These are phyloP conservation scores for Notodonta ziczac DNA, from an alignment of 2,888 invertebrate species.

Conservation along the genomic window DNA sequence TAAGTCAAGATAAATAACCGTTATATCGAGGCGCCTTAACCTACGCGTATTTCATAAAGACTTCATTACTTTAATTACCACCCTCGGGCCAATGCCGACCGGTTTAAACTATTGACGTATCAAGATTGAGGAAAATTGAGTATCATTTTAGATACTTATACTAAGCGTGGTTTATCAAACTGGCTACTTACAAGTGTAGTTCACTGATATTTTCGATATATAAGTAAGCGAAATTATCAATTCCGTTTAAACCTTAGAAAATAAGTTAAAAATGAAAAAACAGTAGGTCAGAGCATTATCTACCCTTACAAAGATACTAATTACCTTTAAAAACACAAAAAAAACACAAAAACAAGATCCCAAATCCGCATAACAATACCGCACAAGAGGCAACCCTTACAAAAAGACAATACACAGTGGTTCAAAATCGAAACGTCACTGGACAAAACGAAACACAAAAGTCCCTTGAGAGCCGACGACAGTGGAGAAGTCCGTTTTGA, in stretches of 20 bases:
- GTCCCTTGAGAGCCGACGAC: conserved; percentile 45
- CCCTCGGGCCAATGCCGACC: conserved; percentile 31
- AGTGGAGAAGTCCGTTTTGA: conserved; percentile 57
- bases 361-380: conserved; percentile 31
- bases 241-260: too few relatives aligned
- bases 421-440: conserved; percentile 52
- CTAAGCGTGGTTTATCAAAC: neutral
- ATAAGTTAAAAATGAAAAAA: too few relatives aligned
- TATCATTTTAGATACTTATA: neutral
- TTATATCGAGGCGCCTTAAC: conserved; percentile 37
- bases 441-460: conserved; percentile 57
- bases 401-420: conserved; percentile 48
- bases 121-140: neutral
- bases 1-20: conserved; percentile 28
- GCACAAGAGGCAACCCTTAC: conserved; percentile 23
- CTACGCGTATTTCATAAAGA: conserved; percentile 50
- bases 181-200: too few relatives aligned
- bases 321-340: too few relatives aligned
- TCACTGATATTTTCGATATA: too few relatives aligned
- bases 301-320: too few relatives aligned
- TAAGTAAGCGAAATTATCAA: too few relatives aligned
- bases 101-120: conserved; percentile 12
- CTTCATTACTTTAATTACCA: conserved; percentile 52
- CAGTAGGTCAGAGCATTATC: too few relatives aligned
- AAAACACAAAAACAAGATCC: conserved; percentile 27